phyloP scores from a whole-genome alignment of 2,888 invertebrate species.

The Hylaea fasciaria region DNA sequence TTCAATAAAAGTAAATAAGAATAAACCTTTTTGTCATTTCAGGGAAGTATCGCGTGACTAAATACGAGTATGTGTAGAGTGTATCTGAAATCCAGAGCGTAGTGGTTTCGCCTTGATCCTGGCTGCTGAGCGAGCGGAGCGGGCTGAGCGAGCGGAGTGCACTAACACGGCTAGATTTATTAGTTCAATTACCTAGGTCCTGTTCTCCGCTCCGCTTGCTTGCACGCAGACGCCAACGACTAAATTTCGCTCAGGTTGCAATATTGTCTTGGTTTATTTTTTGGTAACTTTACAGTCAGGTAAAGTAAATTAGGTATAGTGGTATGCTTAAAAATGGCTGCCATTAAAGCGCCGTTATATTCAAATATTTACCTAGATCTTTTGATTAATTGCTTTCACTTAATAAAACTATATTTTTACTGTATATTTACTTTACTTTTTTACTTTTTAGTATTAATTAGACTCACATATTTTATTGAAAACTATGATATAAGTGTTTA shows the following conservation, averaged over 20 bases:
- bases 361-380: not conserved
- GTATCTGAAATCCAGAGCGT: constrained; percentile 64
- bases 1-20: constrained; percentile 4
- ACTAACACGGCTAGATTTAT: constrained; percentile 79
- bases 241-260: constrained; percentile 74
- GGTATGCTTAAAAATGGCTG: constrained; percentile 7
- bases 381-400: too few species aligned
- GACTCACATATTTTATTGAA: too few species aligned
- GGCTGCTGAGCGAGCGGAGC: constrained; percentile 33
- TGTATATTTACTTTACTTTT: too few species aligned
- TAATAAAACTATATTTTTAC: too few species aligned
- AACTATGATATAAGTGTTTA: too few species aligned
- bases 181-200: constrained; percentile 81
- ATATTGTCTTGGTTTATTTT: constrained; percentile 55
- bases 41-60: constrained; percentile 50
- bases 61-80: constrained; percentile 59
- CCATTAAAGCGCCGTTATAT: constrained; percentile 1
- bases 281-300: constrained; percentile 46
- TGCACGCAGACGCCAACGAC: constrained; percentile 76
- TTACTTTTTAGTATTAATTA: too few species aligned
- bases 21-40: constrained; percentile 11
- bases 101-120: constrained; percentile 74
- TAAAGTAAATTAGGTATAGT: constrained; percentile 45
- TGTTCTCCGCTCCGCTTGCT: constrained; percentile 74
- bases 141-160: constrained; percentile 40